Evolutionary conservation across 2,797 vertebrate genomes (phyloP).

Genomic region (Meriones psammophilus): DNA sequence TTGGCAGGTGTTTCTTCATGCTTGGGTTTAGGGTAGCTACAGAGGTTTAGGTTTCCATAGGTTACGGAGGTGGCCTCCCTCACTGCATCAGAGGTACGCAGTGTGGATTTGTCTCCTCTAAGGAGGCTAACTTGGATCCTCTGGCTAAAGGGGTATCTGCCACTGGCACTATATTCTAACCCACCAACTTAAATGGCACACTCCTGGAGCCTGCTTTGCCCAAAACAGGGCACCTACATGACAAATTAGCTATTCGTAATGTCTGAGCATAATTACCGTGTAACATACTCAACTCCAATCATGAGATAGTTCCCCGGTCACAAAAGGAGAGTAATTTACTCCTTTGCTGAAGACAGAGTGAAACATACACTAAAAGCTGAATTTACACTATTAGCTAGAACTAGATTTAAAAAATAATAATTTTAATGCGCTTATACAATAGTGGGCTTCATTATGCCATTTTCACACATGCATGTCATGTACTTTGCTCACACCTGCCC

Average conservation of each 20-base stretch:
- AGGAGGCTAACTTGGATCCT: neutral
- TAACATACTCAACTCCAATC: conserved; percentile 31
- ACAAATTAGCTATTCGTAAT: conserved; percentile 44
- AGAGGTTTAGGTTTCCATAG: no score
- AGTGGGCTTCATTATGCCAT: neutral
- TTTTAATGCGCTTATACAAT: neutral
- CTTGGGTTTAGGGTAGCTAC: neutral
- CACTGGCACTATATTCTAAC: neutral
- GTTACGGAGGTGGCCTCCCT: neutral
- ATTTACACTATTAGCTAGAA: conserved; percentile 3
- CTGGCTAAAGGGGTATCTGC: neutral
- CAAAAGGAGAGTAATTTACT: conserved; percentile 33
- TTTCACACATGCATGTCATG: neutral
- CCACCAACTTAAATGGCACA: neutral
- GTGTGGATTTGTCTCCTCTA: neutral
- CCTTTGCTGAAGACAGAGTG: neutral
- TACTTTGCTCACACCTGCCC: neutral
- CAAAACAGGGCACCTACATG: neutral
- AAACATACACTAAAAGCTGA: conserved; percentile 25
- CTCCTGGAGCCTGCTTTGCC: neutral
- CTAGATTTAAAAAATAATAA: neutral
- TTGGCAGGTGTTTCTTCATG: conserved; percentile 17
- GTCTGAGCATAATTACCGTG: conserved; percentile 24
- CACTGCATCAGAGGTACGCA: neutral
- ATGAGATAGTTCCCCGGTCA: conserved; percentile 51